A percentile compares a stretch with the other conserved stretches of the same genome.
These are phyloP conservation scores for Dioctria rufipes DNA, from an alignment of 2,888 invertebrate genomes.

Conservation along the genomic window DNA sequence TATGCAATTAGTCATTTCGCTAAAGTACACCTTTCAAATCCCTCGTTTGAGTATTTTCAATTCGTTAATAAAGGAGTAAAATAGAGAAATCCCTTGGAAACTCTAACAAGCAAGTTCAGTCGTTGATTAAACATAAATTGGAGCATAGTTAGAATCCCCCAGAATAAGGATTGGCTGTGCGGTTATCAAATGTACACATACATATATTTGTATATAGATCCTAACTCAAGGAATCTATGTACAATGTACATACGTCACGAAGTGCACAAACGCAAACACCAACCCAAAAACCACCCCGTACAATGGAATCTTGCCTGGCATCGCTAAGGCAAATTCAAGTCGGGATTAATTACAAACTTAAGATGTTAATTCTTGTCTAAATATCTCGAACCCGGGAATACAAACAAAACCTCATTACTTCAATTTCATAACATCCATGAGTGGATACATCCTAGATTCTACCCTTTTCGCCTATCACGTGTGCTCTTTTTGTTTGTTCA, in stretches of 20 bases:
- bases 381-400: conserved; percentile 54
- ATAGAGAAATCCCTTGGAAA: conserved; percentile 24
- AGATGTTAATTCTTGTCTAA: conserved; percentile 64
- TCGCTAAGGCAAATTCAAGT: conserved; percentile 60
- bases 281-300: not conserved
- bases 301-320: conserved; percentile 39
- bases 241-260: conserved; percentile 23
- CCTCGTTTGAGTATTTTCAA: conserved; percentile 29
- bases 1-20: conserved; percentile 36
- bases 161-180: conserved; percentile 13
- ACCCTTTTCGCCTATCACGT: not conserved
- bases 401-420: conserved; percentile 56
- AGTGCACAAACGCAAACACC: too few species aligned
- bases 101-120: conserved; percentile 45
- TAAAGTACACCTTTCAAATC: conserved; percentile 19
- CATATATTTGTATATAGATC: not conserved
- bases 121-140: conserved; percentile 49
- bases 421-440: conserved; percentile 49
- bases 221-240: too few species aligned
- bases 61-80: conserved; percentile 43
- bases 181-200: conserved; percentile 42
- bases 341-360: conserved; percentile 64
- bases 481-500: conserved; percentile 26
- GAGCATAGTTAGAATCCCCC: not conserved
- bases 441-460: conserved; percentile 8